A percentile compares a stretch with the other conserved stretches of the same genome.
Evolutionary conservation across 2,797 vertebrate species (phyloP).

Genomic region (Rhinichthys osculus): DNA sequence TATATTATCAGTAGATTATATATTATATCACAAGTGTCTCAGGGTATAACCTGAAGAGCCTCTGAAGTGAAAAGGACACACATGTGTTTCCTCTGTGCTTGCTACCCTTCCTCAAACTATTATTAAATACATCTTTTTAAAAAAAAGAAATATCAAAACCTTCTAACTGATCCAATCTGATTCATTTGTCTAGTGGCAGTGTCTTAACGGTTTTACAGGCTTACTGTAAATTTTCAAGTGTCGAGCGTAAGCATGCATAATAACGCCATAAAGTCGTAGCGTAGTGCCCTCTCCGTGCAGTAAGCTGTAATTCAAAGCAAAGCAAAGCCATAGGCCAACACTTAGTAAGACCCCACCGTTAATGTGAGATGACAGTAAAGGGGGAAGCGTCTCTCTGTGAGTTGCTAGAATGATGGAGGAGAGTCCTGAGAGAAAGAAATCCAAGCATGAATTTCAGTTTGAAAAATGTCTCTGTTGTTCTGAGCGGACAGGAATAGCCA

Average conservation of each 20-base stretch:
- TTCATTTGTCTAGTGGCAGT: slow-evolving; percentile 13
- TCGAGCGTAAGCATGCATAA: slow-evolving; percentile 15
- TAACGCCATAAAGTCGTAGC: neutral
- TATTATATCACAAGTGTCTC: neutral
- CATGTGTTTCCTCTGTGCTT: neutral
- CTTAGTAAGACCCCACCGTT: slow-evolving; percentile 22
- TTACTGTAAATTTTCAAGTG: slow-evolving; percentile 6
- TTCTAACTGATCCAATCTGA: slow-evolving; percentile 7
- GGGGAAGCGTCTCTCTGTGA: slow-evolving; percentile 47
- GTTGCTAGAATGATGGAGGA: slow-evolving; percentile 56
- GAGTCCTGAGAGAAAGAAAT: slow-evolving; percentile 64
- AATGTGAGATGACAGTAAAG: slow-evolving; percentile 60
- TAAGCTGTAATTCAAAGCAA: slow-evolving; percentile 29
- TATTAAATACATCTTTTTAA: neutral
- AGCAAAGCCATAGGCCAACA: neutral
- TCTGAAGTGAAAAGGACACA: neutral
- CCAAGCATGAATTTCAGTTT: slow-evolving; percentile 58
- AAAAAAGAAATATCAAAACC: neutral
- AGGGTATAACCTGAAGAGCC: neutral
- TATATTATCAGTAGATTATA: too few relatives aligned
- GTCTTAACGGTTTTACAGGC: slow-evolving; percentile 10
- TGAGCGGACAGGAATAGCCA: slow-evolving; percentile 59
- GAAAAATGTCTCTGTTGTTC: slow-evolving; percentile 53
- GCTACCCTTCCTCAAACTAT: neutral
- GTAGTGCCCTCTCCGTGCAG: slow-evolving; percentile 30